phyloP scores from a whole-genome alignment of 2,113 vertebrate genomes.

The Perca schrenkii region DNA sequence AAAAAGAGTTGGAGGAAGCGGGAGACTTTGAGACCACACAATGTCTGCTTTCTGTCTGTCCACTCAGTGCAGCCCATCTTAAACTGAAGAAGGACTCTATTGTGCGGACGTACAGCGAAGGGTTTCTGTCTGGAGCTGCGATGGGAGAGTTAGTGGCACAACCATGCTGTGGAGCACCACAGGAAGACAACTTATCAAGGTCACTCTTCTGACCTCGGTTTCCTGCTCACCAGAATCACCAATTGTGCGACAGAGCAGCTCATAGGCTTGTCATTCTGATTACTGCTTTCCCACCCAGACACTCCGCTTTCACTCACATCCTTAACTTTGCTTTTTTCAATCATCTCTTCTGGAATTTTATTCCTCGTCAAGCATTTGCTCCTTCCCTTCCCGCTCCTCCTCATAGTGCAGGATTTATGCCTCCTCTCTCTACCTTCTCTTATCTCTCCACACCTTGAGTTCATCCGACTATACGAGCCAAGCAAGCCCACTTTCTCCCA shows the following conservation, averaged over 20 bases:
- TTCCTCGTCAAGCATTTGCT: constrained; percentile 30
- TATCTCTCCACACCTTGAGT: constrained; percentile 61
- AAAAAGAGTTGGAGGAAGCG: constrained; percentile 55
- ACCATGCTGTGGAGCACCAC: constrained; percentile 67
- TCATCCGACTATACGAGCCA: constrained; percentile 48
- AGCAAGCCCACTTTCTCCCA: constrained; percentile 44
- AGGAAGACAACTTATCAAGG: constrained; percentile 78
- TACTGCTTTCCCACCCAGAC: constrained; percentile 38
- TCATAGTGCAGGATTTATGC: constrained; percentile 46
- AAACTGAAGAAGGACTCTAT: constrained; percentile 70
- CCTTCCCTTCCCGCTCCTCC: constrained; percentile 23
- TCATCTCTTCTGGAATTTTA: constrained; percentile 1
- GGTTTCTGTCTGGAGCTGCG: constrained; percentile 50
- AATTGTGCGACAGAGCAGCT: constrained; percentile 55
- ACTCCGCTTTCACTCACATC: constrained; percentile 12
- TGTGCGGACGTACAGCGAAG: constrained; percentile 58
- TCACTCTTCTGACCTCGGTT: constrained; percentile 76
- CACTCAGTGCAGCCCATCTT: constrained; percentile 48
- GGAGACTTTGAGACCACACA: constrained; percentile 77
- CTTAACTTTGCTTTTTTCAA: neutral
- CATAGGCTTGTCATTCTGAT: constrained; percentile 27
- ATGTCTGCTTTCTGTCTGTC: constrained; percentile 73
- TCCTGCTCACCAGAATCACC: constrained; percentile 77
- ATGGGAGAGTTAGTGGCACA: constrained; percentile 62
- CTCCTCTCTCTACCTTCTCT: constrained; percentile 46